Conservation (phyloP, 2,113 vertebrate genomes). For the Elaphurus davidianus region DNA sequence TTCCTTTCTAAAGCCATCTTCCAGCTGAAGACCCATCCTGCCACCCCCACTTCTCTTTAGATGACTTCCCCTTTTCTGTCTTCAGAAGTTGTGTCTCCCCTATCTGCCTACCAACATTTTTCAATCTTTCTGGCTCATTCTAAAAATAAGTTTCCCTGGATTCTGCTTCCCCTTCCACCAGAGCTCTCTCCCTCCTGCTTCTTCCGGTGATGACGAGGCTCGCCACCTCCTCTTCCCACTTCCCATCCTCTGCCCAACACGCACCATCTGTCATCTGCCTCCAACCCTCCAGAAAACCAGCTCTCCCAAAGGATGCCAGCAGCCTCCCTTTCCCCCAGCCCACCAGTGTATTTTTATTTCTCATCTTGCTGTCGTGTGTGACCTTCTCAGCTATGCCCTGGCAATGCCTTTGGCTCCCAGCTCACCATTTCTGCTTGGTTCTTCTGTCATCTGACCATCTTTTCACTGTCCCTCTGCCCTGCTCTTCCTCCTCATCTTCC, state of each 20-base stretch:
- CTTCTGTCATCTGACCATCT: background rate
- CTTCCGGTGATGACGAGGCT: background rate
- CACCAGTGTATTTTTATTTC: background rate
- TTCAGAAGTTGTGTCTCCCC: background rate
- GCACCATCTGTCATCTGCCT: constrained; percentile 60
- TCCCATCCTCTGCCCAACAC: constrained; percentile 8
- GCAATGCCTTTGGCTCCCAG: background rate
- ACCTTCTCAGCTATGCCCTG: background rate
- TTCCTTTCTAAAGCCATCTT: background rate
- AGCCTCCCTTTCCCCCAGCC: background rate
- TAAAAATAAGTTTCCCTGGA: constrained; percentile 16
- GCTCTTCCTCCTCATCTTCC: background rate
- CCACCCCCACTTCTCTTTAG: background rate
- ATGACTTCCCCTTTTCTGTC: background rate
- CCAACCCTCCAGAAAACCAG: background rate
- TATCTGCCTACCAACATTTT: background rate
- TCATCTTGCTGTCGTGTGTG: background rate
- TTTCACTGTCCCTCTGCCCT: background rate
- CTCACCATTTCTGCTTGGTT: background rate
- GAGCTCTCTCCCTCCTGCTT: background rate
- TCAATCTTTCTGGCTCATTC: background rate
- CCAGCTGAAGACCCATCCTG: background rate
- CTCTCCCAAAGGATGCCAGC: background rate
- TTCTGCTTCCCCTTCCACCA: background rate
- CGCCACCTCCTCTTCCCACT: constrained; percentile 37